Evolutionary conservation across 1,140 invertebrate genomes (phyloP), one percentile per base, ranked within the genome.

Genomic region (Camponotus pennsylvanicus): DNA sequence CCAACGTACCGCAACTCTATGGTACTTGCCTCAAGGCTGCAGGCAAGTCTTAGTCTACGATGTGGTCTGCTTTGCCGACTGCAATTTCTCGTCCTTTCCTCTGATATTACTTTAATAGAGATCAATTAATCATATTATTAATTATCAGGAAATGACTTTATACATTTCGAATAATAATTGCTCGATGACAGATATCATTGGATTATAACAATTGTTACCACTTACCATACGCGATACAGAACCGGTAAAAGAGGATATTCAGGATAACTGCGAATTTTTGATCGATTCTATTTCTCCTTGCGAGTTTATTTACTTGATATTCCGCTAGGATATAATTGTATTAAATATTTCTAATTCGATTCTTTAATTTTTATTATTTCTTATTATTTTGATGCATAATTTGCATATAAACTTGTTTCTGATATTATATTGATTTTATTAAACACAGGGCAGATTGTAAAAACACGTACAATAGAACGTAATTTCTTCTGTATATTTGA

Each of bases 21-120:
- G 69, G 40, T 83, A 83, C 18, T 13, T 52, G 49, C 49, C 49
- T 52, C 6, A 27, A 57, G 13, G 15, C 18, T 49, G 21, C 8
- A 42, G 18, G 45, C 9, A 67, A 9, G 42, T 9, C 40, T 79
- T 61, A 15, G 21, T 21, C 27, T 18, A 8, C 27, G 3, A 61
- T 8, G 52, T 61, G 21, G 3, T 37, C 34, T 73, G 8, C 55
- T 83, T 83, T 73, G 4, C 40, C 69, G 69, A 75, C 69, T 83
- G 40, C n/a, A 63, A 37, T 82, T 52, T 21, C 11, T 4, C 1
- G 21, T 32, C 27, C 42, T 27, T 13, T 79, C 32, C n/a, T 15
- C 40, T 32, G 32, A 37, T n/a, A 15, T 69, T 55, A 11, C 40
- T 40, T 15, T 27, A 15, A 52, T 13, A 27, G 45, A 13, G 0